phyloP scores from a whole-genome alignment of 1,140 invertebrate species.

The Drosophila kepulauana region DNA sequence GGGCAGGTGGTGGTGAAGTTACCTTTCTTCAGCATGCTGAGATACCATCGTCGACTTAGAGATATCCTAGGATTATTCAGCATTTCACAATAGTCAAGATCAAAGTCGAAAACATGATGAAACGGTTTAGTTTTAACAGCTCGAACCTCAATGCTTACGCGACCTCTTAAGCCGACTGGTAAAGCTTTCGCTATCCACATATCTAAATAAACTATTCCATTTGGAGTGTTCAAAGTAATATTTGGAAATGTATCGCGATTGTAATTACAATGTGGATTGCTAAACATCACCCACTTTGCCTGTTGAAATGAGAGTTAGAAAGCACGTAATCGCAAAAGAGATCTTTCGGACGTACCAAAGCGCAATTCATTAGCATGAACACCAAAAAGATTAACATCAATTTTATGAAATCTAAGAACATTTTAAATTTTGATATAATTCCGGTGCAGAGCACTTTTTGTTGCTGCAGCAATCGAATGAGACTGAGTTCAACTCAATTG shows the following conservation, averaged over 20 bases:
- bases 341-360: background rate
- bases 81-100: conserved; percentile 10
- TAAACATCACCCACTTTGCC: background rate
- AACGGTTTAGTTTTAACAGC: background rate
- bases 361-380: background rate
- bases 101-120: background rate
- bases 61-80: background rate
- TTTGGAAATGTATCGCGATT: background rate
- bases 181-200: background rate
- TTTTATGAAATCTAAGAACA: background rate
- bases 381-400: background rate
- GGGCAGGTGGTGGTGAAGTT: background rate
- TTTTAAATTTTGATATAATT: background rate
- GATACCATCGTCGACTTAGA: background rate
- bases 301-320: background rate
- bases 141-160: background rate
- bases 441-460: background rate
- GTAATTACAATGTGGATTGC: background rate
- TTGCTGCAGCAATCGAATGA: background rate
- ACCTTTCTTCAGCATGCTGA: background rate
- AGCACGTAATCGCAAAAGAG: no score
- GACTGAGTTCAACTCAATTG: background rate
- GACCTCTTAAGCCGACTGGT: background rate
- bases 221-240: background rate
- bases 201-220: background rate